A percentile compares a stretch with the other conserved stretches of the same genome.
phyloP scores from a whole-genome alignment of 2,797 vertebrate genomes.

The Meda fulgida region DNA sequence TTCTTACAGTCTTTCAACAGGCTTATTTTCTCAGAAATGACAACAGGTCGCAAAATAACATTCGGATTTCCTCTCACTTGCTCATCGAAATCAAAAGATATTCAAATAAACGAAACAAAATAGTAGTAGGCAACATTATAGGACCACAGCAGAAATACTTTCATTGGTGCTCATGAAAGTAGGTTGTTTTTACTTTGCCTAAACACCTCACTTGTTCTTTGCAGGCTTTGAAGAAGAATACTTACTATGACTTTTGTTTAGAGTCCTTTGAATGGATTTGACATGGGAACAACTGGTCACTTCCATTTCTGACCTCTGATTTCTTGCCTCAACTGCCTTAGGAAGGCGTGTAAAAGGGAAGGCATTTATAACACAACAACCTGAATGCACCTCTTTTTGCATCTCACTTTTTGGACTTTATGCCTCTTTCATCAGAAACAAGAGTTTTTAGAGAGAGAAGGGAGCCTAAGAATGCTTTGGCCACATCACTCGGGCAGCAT shows the following conservation, averaged over 20 bases:
- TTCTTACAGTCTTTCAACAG: neutral
- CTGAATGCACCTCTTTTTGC: constrained; percentile 91
- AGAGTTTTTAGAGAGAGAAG: constrained; percentile 84
- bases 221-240: constrained; percentile 78
- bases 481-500: constrained; percentile 66
- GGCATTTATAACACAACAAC: constrained; percentile 95
- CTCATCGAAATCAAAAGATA: constrained; percentile 26
- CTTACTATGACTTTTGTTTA: constrained; percentile 96
- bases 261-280: constrained; percentile 95
- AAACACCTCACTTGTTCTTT: constrained; percentile 53
- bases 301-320: constrained; percentile 90
- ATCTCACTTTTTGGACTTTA: constrained; percentile 82
- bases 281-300: constrained; percentile 90
- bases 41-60: neutral
- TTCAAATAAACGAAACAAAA: constrained; percentile 19
- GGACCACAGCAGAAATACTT: constrained; percentile 55
- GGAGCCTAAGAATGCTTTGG: constrained; percentile 87
- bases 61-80: constrained; percentile 31
- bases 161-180: constrained; percentile 58
- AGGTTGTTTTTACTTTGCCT: constrained; percentile 46
- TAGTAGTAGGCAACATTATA: constrained; percentile 35
- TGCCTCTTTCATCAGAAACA: constrained; percentile 93
- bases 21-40: constrained; percentile 11
- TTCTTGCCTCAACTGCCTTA: constrained; percentile 87
- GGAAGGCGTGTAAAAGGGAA: constrained; percentile 94